A percentile compares a stretch with the other conserved stretches of the same genome.
Conservation (phyloP, 92 coral and sea anemone species). For the Siderastrea radians region DNA sequence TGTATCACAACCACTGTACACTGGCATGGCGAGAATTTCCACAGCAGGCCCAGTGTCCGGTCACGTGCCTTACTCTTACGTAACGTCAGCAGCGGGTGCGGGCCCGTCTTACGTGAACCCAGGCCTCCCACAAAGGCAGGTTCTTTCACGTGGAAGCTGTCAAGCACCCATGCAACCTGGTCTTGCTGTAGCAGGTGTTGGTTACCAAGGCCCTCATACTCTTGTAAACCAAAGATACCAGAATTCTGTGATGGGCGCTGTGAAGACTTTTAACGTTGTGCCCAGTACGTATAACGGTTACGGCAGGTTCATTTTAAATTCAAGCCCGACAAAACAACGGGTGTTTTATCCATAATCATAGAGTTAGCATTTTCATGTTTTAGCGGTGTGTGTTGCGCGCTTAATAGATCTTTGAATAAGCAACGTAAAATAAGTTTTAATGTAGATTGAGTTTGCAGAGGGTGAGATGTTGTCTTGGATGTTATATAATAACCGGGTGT, state of each 20-base stretch:
- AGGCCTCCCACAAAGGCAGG: constrained; percentile 69
- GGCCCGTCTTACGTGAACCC: constrained; percentile 74
- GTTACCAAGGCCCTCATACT: constrained; percentile 68
- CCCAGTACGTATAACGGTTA: constrained; percentile 77
- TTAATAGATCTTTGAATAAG: neutral
- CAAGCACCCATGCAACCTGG: constrained; percentile 81
- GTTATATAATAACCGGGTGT: neutral
- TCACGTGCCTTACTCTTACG: constrained; percentile 78
- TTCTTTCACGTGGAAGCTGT: constrained; percentile 74
- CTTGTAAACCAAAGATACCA: constrained; percentile 73
- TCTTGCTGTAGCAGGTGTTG: constrained; percentile 60
- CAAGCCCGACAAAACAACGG: constrained; percentile 79
- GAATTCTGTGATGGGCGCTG: constrained; percentile 73
- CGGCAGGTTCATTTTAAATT: constrained; percentile 79
- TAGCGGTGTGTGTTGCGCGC: neutral
- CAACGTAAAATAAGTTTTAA: neutral
- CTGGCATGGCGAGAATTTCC: constrained; percentile 76
- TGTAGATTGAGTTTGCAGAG: neutral
- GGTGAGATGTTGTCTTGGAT: neutral
- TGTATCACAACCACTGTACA: constrained; percentile 88
- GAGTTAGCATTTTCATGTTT: neutral
- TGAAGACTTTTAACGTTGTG: constrained; percentile 79
- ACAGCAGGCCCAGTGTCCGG: constrained; percentile 68
- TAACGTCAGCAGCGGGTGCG: constrained; percentile 69
- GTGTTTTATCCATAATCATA: constrained; percentile 71